Conservation (phyloP, 2,113 vertebrate species). For the Zapornia atra region DNA sequence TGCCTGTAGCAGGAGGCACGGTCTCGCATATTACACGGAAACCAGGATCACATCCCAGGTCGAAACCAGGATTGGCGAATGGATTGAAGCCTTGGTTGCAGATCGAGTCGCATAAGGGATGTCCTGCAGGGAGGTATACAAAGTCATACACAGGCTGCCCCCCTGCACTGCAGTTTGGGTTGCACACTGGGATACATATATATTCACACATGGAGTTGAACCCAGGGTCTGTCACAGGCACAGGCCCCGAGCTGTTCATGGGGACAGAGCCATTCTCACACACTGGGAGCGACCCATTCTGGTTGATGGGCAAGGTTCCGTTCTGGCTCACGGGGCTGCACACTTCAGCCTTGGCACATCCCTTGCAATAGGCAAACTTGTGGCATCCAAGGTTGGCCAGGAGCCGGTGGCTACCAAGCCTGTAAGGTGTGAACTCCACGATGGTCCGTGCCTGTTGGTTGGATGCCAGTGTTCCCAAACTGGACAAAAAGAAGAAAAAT, state of each 20-base stretch:
- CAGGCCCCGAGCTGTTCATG: neutral
- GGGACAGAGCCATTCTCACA: neutral
- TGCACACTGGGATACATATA: conserved; percentile 61
- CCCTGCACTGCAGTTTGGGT: conserved; percentile 34
- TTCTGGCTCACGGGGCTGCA: conserved; percentile 1
- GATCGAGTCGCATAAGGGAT: conserved; percentile 58
- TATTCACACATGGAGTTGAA: conserved; percentile 67
- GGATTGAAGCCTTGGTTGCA: conserved; percentile 55
- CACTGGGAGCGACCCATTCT: neutral
- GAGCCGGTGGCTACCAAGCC: conserved; percentile 40
- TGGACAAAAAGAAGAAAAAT: neutral
- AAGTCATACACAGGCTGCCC: conserved; percentile 55
- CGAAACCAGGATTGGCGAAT: neutral
- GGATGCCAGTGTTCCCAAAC: conserved; percentile 21
- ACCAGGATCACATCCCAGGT: conserved; percentile 10
- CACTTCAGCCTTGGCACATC: conserved; percentile 8
- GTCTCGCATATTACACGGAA: conserved; percentile 54
- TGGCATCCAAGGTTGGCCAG: conserved; percentile 51
- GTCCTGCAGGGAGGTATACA: conserved; percentile 50
- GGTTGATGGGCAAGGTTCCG: neutral
- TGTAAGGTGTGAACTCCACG: conserved; percentile 31
- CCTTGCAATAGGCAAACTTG: conserved; percentile 64
- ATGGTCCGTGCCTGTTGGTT: conserved; percentile 49
- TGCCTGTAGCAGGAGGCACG: neutral
- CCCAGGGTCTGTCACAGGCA: neutral